phyloP scores from a whole-genome alignment of 2,113 vertebrate species.

The Spheniscus mendiculus region DNA sequence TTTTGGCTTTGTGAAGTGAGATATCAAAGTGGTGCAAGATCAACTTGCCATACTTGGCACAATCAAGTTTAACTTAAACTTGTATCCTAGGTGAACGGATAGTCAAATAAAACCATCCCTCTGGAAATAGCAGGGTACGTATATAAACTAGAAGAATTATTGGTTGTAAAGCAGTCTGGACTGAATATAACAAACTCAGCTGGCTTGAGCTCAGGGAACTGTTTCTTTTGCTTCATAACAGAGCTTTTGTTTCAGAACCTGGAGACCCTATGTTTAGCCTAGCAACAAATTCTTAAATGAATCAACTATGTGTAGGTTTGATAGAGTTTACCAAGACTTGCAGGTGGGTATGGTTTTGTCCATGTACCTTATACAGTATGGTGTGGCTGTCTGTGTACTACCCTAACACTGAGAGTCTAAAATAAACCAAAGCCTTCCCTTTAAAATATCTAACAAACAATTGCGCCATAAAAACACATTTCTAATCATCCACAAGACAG shows the following conservation, averaged over 20 bases:
- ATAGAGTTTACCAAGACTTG: background rate
- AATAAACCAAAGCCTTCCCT: background rate
- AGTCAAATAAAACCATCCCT: slow-evolving; percentile 23
- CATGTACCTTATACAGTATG: background rate
- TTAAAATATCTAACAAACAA: background rate
- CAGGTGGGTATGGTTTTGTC: background rate
- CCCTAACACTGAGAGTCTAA: background rate
- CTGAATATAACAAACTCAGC: slow-evolving; percentile 32
- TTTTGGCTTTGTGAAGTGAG: slow-evolving; percentile 48
- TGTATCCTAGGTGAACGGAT: slow-evolving; percentile 4
- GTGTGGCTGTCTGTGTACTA: background rate
- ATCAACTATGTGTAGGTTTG: background rate
- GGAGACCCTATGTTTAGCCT: slow-evolving; percentile 9
- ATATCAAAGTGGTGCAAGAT: slow-evolving; percentile 53
- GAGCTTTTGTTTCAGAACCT: slow-evolving; percentile 38
- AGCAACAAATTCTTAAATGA: background rate
- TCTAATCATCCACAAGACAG: background rate
- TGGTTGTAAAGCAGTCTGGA: slow-evolving; percentile 52
- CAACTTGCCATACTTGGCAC: slow-evolving; percentile 37
- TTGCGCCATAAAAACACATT: background rate
- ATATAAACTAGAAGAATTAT: slow-evolving; percentile 36
- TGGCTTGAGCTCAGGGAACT: background rate
- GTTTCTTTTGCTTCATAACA: slow-evolving; percentile 18
- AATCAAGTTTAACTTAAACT: background rate
- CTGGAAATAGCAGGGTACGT: slow-evolving; percentile 43